Evolutionary conservation across 2,113 vertebrate genomes (phyloP).

Genomic region (Falco punctatus): DNA sequence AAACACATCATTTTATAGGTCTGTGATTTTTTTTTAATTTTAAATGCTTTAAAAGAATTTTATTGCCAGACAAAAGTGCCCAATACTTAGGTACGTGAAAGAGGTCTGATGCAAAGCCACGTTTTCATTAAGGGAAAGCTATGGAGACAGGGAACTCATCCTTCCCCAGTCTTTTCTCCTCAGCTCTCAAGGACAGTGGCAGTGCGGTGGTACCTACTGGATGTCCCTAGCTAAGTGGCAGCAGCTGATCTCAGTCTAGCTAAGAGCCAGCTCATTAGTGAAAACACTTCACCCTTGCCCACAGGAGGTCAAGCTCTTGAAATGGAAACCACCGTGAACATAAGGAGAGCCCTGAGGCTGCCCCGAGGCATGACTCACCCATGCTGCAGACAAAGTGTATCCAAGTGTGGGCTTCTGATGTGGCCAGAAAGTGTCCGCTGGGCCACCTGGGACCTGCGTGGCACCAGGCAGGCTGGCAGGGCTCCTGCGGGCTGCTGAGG

Average conservation of each 20-base stretch:
- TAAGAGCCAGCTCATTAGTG: background rate
- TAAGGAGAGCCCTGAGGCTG: background rate
- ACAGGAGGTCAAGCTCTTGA: background rate
- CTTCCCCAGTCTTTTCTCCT: background rate
- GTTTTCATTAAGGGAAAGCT: background rate
- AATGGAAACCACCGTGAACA: background rate
- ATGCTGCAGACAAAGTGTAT: background rate
- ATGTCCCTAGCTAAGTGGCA: background rate
- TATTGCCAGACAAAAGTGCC: background rate
- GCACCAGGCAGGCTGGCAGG: background rate
- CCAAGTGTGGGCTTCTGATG: background rate
- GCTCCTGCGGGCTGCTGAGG: background rate
- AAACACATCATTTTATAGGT: background rate
- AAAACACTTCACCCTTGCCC: background rate
- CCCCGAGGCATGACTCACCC: background rate
- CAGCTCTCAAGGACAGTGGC: background rate
- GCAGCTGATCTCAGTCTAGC: background rate
- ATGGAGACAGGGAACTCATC: background rate
- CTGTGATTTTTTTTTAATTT: background rate
- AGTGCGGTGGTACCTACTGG: background rate
- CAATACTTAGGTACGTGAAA: background rate
- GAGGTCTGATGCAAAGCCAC: background rate
- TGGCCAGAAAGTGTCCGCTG: background rate
- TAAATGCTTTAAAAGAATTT: background rate
- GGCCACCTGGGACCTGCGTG: background rate